Conservation (phyloP, 2,113 vertebrate species). For the Alouatta palliata region DNA sequence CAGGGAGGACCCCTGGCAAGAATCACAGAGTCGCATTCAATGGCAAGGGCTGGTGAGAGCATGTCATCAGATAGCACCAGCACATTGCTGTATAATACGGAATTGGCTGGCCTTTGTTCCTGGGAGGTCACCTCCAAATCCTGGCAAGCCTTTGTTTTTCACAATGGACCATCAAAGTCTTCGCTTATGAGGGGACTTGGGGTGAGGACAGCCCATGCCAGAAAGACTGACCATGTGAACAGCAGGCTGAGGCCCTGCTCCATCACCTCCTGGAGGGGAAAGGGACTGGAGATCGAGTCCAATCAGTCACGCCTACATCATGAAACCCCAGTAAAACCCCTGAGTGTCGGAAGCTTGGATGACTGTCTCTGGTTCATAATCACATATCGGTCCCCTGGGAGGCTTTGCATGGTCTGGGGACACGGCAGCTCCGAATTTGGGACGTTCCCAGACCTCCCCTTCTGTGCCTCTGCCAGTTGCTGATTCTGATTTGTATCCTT, state of each 20-base stretch:
- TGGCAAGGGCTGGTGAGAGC: not conserved
- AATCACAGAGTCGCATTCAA: not conserved
- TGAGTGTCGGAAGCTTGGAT: rapidly evolving
- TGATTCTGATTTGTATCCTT: not conserved
- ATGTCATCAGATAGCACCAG: rapidly evolving
- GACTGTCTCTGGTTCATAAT: not conserved
- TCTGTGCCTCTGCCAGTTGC: not conserved
- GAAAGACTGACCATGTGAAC: not conserved
- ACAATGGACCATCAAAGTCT: not conserved
- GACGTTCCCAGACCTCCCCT: not conserved
- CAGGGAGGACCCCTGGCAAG: not conserved
- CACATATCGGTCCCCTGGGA: not conserved
- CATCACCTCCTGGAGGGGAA: too few relatives aligned
- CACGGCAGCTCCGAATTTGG: rapidly evolving
- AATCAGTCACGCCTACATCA: rapidly evolving
- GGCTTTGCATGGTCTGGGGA: not conserved
- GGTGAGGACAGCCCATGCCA: not conserved
- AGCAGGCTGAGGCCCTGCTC: not conserved
- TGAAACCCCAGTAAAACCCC: too few relatives aligned
- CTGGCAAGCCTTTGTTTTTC: not conserved
- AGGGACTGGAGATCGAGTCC: not conserved
- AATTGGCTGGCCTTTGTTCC: not conserved
- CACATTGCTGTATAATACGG: not conserved
- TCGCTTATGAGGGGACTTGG: too few relatives aligned
- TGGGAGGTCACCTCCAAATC: not conserved